Evolutionary conservation across 2,888 invertebrate genomes (phyloP).

Genomic region (Drosophila flavopinicola): DNA sequence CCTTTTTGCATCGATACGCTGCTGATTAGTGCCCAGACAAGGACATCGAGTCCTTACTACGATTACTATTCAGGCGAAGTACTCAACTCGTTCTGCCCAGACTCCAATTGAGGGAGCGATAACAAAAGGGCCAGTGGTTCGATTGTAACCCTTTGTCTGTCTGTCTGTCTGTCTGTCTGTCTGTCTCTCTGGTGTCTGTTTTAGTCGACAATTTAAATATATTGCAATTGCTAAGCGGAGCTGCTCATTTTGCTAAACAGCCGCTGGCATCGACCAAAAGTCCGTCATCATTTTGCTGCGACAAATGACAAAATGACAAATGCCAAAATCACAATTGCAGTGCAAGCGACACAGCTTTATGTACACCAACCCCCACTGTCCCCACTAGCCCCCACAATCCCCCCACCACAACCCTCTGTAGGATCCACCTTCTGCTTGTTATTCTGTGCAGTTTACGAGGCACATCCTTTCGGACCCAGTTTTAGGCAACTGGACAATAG

Average conservation of each 20-base stretch:
- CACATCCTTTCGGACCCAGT: too few relatives aligned
- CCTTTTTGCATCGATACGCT: constrained; percentile 5
- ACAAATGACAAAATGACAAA: too few relatives aligned
- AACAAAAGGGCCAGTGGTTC: constrained; percentile 42
- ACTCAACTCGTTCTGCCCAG: too few relatives aligned
- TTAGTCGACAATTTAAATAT: constrained; percentile 31
- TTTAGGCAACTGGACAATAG: too few relatives aligned
- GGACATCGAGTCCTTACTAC: too few relatives aligned
- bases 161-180: neutral
- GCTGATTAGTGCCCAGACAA: constrained; percentile 34
- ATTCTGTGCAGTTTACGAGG: too few relatives aligned
- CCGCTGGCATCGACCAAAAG: constrained; percentile 48
- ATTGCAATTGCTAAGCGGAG: constrained; percentile 23
- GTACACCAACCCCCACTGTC: neutral
- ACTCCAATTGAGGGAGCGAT: constrained; percentile 55
- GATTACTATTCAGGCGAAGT: too few relatives aligned
- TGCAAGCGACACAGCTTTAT: constrained; percentile 63
- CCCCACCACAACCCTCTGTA: too few relatives aligned
- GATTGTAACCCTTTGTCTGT: constrained; percentile 22
- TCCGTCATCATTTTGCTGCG: constrained; percentile 60
- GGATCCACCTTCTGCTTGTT: too few relatives aligned
- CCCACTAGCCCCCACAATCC: neutral
- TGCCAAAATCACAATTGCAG: too few relatives aligned
- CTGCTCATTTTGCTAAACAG: constrained; percentile 68
- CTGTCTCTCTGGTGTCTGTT: constrained; percentile 11